Evolutionary conservation across 2,888 invertebrate species (phyloP), one percentile per base, ranked within the genome.

Genomic region (Sesia bembeciformis): DNA sequence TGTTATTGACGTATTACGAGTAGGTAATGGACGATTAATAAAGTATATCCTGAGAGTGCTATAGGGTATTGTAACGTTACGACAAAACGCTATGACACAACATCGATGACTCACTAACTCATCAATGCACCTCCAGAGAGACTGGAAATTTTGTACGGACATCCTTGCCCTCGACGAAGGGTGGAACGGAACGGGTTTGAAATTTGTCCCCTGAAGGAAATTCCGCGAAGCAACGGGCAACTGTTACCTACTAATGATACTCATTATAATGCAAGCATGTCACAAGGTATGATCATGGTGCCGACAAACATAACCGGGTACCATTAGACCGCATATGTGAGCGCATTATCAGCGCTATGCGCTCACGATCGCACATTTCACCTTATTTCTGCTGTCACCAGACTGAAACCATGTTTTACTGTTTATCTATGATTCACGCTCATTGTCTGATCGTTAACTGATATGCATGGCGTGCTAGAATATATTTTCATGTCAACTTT

Each of bases 281-380:
- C 55, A 51, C 46, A 49, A 56, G 54, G 62, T 63, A 65, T 66
- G 70, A 71, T 66, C 53, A 57, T 54, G 52, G 56, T 52, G 61
- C 58, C 67, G 64, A 73, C 50, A 50, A 38, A 50, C 50, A 23
- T 23, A 39, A 50, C 50, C 66, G 63, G 66, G 62, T 61, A 62
- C 67, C 68, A 76, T 78, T 80, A 81, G 68, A 66, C 63, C 59
- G 64, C 68, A 71, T 69, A 70, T 71, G 65, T 72, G 66, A 60
- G 54, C 8, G n/a, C 38, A 55, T 57, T 60, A 60, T 50, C 50
- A 50, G 50, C 39, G 7, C 72, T 78, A 73, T 76, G 72, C 72
- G 78, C 76, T 77, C 75, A 72, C 62, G 60, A 67, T 64, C 62
- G 52, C 50, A 38, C 38, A 55, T 56, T 59, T 57, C 70, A 70